Evolutionary conservation across 92 coral and sea anemone species (phyloP).

Genomic region (Porites divaricata): DNA sequence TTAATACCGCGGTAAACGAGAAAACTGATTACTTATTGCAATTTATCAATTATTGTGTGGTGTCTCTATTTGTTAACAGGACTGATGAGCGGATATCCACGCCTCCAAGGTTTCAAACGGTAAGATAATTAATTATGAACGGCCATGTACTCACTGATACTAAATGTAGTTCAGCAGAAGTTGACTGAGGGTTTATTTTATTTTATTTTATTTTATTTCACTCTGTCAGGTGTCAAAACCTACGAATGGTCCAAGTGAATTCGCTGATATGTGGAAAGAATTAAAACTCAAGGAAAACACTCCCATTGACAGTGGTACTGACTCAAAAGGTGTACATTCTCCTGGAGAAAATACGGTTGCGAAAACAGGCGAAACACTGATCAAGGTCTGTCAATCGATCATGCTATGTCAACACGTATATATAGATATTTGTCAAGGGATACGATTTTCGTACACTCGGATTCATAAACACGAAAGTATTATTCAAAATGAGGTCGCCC

Average conservation of each 20-base stretch:
- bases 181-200: not conserved
- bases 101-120: slow-evolving; percentile 20
- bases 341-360: slow-evolving; percentile 7
- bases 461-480: no score
- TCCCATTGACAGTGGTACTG: slow-evolving; percentile 39
- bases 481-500: no score
- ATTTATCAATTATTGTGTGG: not conserved
- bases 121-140: not conserved
- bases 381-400: not conserved
- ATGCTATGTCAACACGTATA: not conserved
- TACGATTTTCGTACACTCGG: no score
- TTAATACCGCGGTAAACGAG: no score
- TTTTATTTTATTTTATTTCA: not conserved
- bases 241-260: slow-evolving; percentile 65
- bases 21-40: no score
- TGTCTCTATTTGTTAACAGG: not conserved
- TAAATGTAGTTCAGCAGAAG: not conserved
- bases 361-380: not conserved
- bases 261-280: slow-evolving; percentile 94
- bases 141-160: no score
- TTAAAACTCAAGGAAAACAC: slow-evolving; percentile 74
- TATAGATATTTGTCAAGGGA: not conserved
- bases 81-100: slow-evolving; percentile 7
- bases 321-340: not conserved
- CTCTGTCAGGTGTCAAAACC: slow-evolving; percentile 31